phyloP scores from a whole-genome alignment of 2,797 vertebrate species.

The Phoebastria nigripes region DNA sequence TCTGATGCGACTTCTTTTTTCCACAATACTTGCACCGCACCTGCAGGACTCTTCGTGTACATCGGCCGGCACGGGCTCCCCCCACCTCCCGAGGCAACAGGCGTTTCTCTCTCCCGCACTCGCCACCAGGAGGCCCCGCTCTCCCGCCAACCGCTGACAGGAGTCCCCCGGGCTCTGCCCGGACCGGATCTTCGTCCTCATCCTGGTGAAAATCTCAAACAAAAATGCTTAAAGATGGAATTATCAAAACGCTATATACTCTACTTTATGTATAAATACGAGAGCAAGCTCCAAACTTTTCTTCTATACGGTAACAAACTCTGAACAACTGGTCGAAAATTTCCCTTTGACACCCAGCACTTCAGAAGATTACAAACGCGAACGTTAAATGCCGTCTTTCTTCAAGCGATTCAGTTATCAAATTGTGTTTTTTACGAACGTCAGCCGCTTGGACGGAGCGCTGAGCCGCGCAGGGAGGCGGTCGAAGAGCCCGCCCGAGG shows the following conservation, averaged over 20 bases:
- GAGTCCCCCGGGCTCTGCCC: fast-evolving
- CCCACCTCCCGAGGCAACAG: background rate
- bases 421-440: too few relatives aligned
- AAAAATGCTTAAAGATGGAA: too few relatives aligned
- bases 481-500: background rate
- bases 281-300: background rate
- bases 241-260: fast-evolving
- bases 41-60: fast-evolving
- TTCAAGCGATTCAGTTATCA: fast-evolving
- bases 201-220: background rate
- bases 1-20: background rate
- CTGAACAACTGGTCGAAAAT: background rate
- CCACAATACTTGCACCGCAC: fast-evolving
- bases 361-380: too few relatives aligned
- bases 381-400: fast-evolving
- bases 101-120: fast-evolving
- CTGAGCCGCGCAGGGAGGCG: too few relatives aligned
- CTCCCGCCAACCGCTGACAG: background rate
- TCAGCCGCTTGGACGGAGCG: fast-evolving
- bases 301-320: background rate
- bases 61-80: fast-evolving
- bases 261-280: fast-evolving
- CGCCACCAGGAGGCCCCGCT: slow-evolving; percentile 25
- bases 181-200: background rate
- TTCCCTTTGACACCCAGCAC: background rate